Percentiles rank a stretch among this genome's conserved stretches.
These are phyloP conservation scores for Rhorus exstirpatorius DNA, from an alignment of 2,888 invertebrate genomes.

Conservation along the genomic window DNA sequence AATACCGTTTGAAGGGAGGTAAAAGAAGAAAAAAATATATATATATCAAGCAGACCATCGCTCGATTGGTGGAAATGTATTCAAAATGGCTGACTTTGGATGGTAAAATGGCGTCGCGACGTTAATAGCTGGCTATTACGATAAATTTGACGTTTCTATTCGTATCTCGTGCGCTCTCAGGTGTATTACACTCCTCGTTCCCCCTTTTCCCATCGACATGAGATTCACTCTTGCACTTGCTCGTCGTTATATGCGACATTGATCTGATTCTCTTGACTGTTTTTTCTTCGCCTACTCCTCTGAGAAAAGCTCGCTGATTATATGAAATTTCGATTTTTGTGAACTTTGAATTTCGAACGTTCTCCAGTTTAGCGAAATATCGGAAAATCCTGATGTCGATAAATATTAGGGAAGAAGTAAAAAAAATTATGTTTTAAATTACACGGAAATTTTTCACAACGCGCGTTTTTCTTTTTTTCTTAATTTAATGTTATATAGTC, in stretches of 20 bases:
- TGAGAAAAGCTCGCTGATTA: too few species aligned
- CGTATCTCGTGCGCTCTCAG: conserved; percentile 64
- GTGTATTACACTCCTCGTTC: conserved; percentile 28
- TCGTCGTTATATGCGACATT: background rate
- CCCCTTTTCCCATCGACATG: background rate
- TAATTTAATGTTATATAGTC: too few species aligned
- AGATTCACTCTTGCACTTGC: background rate
- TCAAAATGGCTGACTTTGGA: conserved; percentile 84
- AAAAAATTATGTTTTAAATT: too few species aligned
- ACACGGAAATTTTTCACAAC: background rate
- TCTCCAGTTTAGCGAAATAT: too few species aligned
- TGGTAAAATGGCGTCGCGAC: conserved; percentile 83
- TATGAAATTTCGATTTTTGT: too few species aligned
- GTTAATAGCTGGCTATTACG: conserved; percentile 78
- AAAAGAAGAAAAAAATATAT: conserved; percentile 57
- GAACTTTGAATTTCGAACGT: too few species aligned
- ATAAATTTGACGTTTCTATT: conserved; percentile 82
- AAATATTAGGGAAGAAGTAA: too few species aligned
- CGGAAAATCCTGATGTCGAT: too few species aligned
- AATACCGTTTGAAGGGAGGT: conserved; percentile 41
- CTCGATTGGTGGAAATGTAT: conserved; percentile 84
- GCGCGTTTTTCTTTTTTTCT: background rate
- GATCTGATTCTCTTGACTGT: background rate
- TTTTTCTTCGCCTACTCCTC: too few species aligned
- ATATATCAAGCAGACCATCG: conserved; percentile 44